Base-by-base conservation (phyloP, 2,888 invertebrate genomes). In the Sceliomorpha sp. region DNA sequence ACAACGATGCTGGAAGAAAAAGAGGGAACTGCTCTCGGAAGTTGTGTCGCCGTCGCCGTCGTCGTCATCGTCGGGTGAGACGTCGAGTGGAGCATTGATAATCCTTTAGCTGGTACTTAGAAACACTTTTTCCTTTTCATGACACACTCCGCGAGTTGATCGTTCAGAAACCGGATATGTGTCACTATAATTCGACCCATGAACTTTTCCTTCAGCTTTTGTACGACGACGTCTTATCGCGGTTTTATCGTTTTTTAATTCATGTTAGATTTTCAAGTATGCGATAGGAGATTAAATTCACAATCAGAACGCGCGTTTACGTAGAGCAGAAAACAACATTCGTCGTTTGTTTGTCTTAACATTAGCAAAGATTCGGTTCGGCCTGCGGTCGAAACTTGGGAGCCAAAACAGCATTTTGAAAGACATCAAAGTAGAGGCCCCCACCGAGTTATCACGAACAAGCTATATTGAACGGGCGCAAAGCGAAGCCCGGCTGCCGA, bases 81-180 rank as follows among this genome's bases (percentile, higher is more conserved):
- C 53, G 69, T 63, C 60, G 73, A 74, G 70, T 70, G 60, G 70
- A 60, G 72, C 77, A 81, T 82, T 78, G 80, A 78, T 80, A 79
- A 82, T 81, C 76, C 77, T 80, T 80, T 82, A 76, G 74, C 72
- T 70, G 73, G 70, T 76, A 79, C 81, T 82, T 79, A 78, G 72
- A 73, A 64, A 72, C 73, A 72, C 73, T 77, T 77, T 78, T 79
- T 70, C 60, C 26, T 45, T 56, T 56, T 40, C 39, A 47, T 39
- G 45, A 48, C 59, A 59, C 37, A 47, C 45, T 40, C 14, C 7
- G 32, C 42, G 47, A 48, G 42, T 34, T 47, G 66, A 62, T 47
- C 47, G 36, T 20, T 27, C 13, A 56, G 20, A 29, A n/a, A 9
- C 32, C 42, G 48, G 42, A 50, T 50, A 50, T 48, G 58, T 24